These are phyloP conservation scores for Loris lydekkerianus DNA, from an alignment of 2,797 vertebrate species.

Conservation along the genomic window DNA sequence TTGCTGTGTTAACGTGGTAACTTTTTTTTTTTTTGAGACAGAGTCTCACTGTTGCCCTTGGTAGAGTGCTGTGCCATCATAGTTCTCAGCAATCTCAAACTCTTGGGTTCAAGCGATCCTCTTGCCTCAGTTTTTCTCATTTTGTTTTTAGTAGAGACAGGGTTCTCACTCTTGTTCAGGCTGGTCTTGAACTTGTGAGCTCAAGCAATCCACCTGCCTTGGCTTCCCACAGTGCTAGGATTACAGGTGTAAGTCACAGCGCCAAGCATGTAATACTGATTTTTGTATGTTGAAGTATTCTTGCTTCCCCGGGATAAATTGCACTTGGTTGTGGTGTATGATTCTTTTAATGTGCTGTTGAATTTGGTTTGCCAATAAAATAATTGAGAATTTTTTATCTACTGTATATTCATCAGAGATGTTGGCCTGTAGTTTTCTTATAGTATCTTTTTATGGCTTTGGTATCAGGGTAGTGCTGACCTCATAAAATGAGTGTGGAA, in stretches of 20 bases:
- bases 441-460: neutral
- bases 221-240: too few relatives aligned
- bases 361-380: neutral
- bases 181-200: too few relatives aligned
- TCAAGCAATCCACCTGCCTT: too few relatives aligned
- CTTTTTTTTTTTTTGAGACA: neutral
- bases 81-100: too few relatives aligned
- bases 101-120: too few relatives aligned
- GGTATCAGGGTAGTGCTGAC: neutral
- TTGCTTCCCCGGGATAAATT: neutral
- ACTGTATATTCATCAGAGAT: neutral
- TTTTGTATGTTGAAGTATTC: neutral
- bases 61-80: too few relatives aligned
- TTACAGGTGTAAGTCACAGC: too few relatives aligned
- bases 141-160: too few relatives aligned
- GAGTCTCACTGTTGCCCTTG: too few relatives aligned
- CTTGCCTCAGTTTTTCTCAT: too few relatives aligned
- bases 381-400: neutral
- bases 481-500: constrained; percentile 43
- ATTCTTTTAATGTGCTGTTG: neutral
- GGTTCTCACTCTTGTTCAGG: too few relatives aligned
- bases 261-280: neutral
- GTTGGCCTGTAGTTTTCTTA: neutral
- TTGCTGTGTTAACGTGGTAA: neutral
- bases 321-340: neutral